Evolutionary conservation across 2,113 vertebrate genomes (phyloP).

Genomic region (Ivindomyrus marchei): DNA sequence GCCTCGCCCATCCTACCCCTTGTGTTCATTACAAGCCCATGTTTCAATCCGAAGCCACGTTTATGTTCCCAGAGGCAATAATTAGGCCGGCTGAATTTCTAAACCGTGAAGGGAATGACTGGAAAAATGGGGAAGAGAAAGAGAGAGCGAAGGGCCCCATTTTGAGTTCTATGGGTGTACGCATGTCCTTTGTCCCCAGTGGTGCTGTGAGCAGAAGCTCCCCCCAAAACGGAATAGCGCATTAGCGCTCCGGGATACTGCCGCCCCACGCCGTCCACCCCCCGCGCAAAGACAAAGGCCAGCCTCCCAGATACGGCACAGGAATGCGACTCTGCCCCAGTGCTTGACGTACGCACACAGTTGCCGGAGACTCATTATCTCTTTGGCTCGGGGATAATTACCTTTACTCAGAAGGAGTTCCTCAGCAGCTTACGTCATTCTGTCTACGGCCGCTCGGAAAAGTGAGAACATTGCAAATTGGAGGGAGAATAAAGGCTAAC

Average conservation of each 20-base stretch:
- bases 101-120: background rate
- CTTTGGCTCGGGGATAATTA: constrained; percentile 28
- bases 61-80: background rate
- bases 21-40: background rate
- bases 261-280: constrained; percentile 15
- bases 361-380: constrained; percentile 9
- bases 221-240: constrained; percentile 22
- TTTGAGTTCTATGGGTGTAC: background rate
- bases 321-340: constrained; percentile 42
- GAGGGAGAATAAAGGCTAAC: background rate
- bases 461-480: constrained; percentile 26
- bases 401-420: constrained; percentile 29
- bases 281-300: constrained; percentile 13
- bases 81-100: background rate
- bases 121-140: background rate
- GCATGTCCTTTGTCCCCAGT: background rate
- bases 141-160: background rate
- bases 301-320: constrained; percentile 42
- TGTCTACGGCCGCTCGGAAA: constrained; percentile 42
- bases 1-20: background rate
- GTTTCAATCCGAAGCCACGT: background rate
- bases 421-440: constrained; percentile 29
- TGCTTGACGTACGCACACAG: background rate
- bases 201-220: background rate
- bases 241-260: constrained; percentile 30